Conservation (phyloP, 2,888 invertebrate species). For the Tenthredo scrophulariae region DNA sequence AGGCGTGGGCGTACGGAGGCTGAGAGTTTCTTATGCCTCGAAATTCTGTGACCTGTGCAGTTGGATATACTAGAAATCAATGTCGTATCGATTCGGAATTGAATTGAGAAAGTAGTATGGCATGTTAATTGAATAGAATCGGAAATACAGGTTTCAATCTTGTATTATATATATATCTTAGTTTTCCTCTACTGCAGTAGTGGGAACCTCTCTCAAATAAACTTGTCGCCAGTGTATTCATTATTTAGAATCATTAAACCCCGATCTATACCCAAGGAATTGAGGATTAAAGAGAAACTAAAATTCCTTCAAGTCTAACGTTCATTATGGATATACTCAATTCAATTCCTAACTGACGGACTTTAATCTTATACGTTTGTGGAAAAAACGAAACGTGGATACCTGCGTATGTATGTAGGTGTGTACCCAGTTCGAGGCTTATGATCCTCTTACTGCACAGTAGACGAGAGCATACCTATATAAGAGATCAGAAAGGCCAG, state of each 20-base stretch:
- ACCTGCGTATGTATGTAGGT: neutral
- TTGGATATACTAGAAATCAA: neutral
- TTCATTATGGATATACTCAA: neutral
- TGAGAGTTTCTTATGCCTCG: neutral
- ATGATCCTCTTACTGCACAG: neutral
- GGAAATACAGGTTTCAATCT: conserved; percentile 7
- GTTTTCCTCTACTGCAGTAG: neutral
- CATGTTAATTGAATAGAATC: conserved; percentile 27
- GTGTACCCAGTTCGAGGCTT: neutral
- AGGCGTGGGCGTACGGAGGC: neutral
- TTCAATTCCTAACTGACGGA: neutral
- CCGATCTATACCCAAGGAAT: neutral
- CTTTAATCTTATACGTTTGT: neutral
- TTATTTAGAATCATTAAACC: neutral
- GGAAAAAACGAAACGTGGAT: no score
- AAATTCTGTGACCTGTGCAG: neutral
- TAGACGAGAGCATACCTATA: neutral
- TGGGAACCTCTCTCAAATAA: neutral
- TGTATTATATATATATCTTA: neutral
- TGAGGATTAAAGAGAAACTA: neutral
- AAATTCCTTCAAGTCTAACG: neutral
- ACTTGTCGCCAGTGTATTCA: neutral
- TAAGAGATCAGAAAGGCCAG: neutral
- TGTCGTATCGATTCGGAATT: conserved; percentile 16
- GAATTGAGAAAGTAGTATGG: conserved; percentile 15